Evolutionary conservation across 1,140 invertebrate species (phyloP).

Genomic region (Pantala flavescens): DNA sequence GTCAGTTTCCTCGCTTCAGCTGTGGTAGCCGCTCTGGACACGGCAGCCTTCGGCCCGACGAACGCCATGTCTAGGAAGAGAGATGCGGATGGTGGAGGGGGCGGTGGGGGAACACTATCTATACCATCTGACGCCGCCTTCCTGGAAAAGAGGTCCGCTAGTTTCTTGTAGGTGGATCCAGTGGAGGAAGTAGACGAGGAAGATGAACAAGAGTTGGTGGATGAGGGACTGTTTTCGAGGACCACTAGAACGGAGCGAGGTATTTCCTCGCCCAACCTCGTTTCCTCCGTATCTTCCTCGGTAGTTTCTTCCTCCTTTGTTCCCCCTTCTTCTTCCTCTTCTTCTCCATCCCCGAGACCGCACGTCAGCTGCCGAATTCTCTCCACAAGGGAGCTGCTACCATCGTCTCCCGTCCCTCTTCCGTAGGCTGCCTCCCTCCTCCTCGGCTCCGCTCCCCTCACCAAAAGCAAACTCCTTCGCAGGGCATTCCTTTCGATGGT

Average conservation of each 20-base stretch:
- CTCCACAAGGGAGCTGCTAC: slow-evolving; percentile 60
- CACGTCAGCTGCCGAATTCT: slow-evolving; percentile 69
- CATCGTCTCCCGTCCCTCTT: slow-evolving; percentile 36
- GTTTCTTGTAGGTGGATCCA: slow-evolving; percentile 51
- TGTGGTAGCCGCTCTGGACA: slow-evolving; percentile 26
- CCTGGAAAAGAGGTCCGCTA: slow-evolving; percentile 49
- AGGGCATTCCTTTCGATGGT: slow-evolving; percentile 65
- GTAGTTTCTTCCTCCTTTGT: not conserved
- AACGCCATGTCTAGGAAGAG: slow-evolving; percentile 11
- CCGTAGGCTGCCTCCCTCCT: not conserved
- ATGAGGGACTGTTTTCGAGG: not conserved
- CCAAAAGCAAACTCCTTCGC: slow-evolving; percentile 50
- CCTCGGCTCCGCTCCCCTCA: slow-evolving; percentile 38
- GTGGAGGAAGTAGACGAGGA: slow-evolving; percentile 22
- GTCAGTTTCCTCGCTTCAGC: slow-evolving; percentile 53
- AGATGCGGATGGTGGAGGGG: slow-evolving; percentile 18
- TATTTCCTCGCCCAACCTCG: not conserved
- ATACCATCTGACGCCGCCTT: slow-evolving; percentile 29
- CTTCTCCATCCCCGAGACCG: slow-evolving; percentile 57
- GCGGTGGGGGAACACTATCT: slow-evolving; percentile 25
- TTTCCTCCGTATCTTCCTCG: not conserved
- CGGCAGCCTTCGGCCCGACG: slow-evolving; percentile 18
- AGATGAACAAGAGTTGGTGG: not conserved
- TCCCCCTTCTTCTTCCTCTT: slow-evolving; percentile 20
- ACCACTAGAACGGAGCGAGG: not conserved